A percentile compares a stretch with the other conserved stretches of the same genome.
Evolutionary conservation across 2,113 vertebrate species (phyloP).

Genomic region (Spheniscus mendiculus): DNA sequence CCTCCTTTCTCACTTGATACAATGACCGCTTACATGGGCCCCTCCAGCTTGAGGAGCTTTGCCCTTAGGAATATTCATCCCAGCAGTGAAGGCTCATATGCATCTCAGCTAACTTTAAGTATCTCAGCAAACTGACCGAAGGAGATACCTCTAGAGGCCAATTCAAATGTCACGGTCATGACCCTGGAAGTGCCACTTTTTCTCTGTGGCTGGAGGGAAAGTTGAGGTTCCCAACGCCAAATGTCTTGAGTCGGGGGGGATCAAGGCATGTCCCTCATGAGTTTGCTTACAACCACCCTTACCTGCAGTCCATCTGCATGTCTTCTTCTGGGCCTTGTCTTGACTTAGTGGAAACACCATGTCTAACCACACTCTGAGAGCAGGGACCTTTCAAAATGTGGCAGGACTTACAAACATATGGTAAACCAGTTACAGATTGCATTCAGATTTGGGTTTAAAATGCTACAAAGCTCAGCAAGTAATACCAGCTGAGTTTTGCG

Average conservation of each 20-base stretch:
- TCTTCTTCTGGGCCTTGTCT: not conserved
- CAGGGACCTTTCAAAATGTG: not conserved
- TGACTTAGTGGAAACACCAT: not conserved
- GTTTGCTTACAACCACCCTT: not conserved
- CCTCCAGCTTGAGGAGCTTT: not conserved
- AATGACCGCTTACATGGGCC: not conserved
- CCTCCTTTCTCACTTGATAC: not conserved
- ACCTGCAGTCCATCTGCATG: not conserved
- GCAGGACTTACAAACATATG: not conserved
- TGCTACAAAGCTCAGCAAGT: not conserved
- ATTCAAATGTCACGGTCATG: not conserved
- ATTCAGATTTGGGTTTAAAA: not conserved
- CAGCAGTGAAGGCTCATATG: not conserved
- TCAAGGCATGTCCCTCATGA: not conserved
- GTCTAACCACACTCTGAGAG: not conserved
- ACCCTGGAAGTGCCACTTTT: not conserved
- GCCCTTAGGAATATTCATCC: not conserved
- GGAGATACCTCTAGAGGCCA: not conserved
- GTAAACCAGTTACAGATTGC: not conserved
- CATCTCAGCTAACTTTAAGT: not conserved
- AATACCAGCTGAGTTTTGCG: not conserved
- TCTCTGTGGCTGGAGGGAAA: not conserved
- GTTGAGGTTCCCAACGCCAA: not conserved
- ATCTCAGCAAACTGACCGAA: not conserved
- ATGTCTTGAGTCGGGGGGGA: not conserved